phyloP scores from a whole-genome alignment of 2,888 invertebrate species.

The Pteria penguin region DNA sequence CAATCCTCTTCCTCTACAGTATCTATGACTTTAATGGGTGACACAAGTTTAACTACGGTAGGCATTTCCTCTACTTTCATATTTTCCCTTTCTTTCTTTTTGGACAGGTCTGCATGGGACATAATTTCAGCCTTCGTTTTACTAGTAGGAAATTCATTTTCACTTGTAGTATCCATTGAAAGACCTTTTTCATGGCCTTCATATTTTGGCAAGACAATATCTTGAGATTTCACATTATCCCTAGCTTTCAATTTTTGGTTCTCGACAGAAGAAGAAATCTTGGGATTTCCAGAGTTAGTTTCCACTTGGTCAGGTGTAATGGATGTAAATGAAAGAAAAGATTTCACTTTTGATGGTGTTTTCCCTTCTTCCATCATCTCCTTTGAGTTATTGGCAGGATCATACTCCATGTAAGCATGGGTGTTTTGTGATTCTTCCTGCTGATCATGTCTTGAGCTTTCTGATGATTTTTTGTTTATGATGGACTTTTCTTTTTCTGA shows the following conservation, averaged over 20 bases:
- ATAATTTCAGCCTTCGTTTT: background rate
- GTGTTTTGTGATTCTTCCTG: background rate
- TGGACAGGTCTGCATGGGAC: background rate
- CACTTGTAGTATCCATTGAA: background rate
- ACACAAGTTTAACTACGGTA: constrained; percentile 20
- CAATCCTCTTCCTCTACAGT: constrained; percentile 46
- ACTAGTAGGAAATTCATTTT: background rate
- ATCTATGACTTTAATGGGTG: constrained; percentile 23
- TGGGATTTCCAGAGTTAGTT: background rate
- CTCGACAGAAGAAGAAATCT: background rate
- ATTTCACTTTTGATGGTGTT: constrained; percentile 48
- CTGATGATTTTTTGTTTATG: background rate
- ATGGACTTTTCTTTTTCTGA: background rate
- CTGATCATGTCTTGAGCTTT: background rate
- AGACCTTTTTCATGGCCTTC: too few species aligned
- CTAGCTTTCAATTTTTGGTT: background rate
- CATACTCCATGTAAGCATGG: constrained; percentile 59
- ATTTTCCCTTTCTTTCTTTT: background rate
- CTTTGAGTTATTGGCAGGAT: constrained; percentile 37
- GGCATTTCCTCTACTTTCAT: background rate
- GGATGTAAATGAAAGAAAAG: constrained; percentile 46
- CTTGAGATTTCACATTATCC: background rate
- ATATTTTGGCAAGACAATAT: background rate
- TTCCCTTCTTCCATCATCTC: constrained; percentile 21
- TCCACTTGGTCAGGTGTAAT: background rate